A percentile compares a stretch with the other conserved stretches of the same genome.
These are phyloP conservation scores for Dolichallabes microphthalmus DNA, from an alignment of 2,113 vertebrate genomes.

Conservation along the genomic window DNA sequence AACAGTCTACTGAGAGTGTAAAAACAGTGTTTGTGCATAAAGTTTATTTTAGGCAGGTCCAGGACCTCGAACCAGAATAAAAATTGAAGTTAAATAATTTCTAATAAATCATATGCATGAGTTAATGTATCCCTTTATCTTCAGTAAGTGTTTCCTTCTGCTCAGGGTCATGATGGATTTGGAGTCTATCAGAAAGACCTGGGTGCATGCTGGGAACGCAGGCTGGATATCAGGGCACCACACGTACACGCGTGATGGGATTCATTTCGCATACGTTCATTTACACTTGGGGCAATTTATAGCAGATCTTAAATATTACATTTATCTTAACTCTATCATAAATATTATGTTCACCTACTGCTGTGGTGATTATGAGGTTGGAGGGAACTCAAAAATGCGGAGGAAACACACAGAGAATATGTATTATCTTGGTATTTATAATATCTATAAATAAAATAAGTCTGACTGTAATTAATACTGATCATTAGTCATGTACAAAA, in stretches of 20 bases:
- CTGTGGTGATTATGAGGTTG: not conserved
- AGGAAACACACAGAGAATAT: not conserved
- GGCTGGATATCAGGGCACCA: not conserved
- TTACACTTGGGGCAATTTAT: not conserved
- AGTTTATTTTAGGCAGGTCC: not conserved
- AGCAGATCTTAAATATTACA: no score
- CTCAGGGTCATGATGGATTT: not conserved
- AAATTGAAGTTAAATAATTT: not conserved
- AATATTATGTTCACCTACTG: not conserved
- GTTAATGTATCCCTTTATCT: not conserved
- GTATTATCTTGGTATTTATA: not conserved
- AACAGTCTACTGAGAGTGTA: not conserved
- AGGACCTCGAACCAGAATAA: not conserved
- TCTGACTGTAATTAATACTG: not conserved
- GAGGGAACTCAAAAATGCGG: not conserved
- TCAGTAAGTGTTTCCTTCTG: not conserved
- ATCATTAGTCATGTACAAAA: not conserved
- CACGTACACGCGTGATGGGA: not conserved
- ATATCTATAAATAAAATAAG: not conserved
- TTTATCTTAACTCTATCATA: no score
- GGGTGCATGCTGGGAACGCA: not conserved
- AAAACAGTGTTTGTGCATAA: not conserved
- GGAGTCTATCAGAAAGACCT: not conserved
- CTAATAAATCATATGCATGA: not conserved
- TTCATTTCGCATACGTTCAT: no score